phyloP scores from a whole-genome alignment of 2,113 vertebrate genomes.

The Ceuthmochares aereus region DNA sequence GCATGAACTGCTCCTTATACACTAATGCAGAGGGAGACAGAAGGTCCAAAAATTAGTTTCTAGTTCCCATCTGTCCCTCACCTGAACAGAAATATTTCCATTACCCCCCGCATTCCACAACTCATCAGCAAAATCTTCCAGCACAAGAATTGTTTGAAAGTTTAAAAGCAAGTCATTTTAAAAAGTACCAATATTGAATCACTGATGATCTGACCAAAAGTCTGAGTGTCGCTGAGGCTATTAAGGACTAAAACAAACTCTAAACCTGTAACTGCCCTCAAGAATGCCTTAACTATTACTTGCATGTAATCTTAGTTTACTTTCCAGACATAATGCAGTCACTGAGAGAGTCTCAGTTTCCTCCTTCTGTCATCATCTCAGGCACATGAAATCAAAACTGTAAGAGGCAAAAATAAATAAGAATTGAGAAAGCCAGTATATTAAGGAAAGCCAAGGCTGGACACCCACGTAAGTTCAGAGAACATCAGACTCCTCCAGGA shows the following conservation, averaged over 20 bases:
- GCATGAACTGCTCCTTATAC: neutral
- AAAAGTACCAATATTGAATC: neutral
- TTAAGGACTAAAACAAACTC: neutral
- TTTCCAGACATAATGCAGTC: neutral
- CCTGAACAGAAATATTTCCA: neutral
- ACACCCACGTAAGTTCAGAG: neutral
- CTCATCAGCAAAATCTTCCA: neutral
- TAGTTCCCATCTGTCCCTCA: neutral
- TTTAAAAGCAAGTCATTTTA: neutral
- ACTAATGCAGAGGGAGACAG: neutral
- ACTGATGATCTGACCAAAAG: neutral
- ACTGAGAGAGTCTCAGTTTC: neutral
- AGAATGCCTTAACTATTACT: neutral
- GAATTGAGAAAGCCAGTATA: neutral
- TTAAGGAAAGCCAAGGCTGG: neutral
- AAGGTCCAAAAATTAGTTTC: neutral
- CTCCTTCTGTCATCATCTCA: neutral
- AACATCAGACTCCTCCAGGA: neutral
- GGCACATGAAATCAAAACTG: neutral
- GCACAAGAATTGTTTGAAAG: neutral
- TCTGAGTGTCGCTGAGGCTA: neutral
- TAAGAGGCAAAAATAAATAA: neutral
- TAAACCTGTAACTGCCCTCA: neutral
- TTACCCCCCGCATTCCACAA: neutral
- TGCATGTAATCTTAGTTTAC: neutral